phyloP scores from a whole-genome alignment of 2,797 vertebrate species.

The Eulemur albifrons region DNA sequence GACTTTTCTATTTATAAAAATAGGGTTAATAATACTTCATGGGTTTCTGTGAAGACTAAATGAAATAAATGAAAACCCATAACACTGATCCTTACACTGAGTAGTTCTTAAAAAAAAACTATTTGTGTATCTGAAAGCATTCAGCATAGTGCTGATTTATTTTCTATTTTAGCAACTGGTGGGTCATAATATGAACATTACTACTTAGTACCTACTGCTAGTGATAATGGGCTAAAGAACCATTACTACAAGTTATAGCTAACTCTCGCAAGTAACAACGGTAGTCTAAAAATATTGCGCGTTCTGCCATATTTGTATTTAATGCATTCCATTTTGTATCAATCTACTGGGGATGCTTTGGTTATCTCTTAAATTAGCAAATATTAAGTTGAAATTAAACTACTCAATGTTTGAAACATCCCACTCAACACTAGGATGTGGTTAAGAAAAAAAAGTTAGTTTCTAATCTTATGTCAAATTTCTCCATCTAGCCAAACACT shows the following conservation, averaged over 20 bases:
- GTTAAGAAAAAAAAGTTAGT: conserved; percentile 11
- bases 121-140: not conserved
- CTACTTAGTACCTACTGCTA: not conserved
- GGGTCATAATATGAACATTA: not conserved
- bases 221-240: not conserved
- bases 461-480: conserved; percentile 4
- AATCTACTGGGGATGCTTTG: not conserved
- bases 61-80: not conserved
- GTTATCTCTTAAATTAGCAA: not conserved
- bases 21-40: not conserved
- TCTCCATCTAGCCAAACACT: not conserved
- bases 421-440: not conserved
- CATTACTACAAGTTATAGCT: not conserved
- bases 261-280: not conserved
- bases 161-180: not conserved
- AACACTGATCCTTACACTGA: not conserved
- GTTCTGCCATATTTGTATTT: conserved; percentile 11
- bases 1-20: not conserved
- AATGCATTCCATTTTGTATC: conserved; percentile 20
- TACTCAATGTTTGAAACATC: conserved; percentile 24
- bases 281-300: not conserved
- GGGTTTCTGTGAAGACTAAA: not conserved
- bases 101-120: conserved; percentile 7
- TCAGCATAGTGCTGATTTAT: not conserved
- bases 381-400: conserved; percentile 15